Percentiles rank a stretch among this genome's conserved stretches.
phyloP scores from a whole-genome alignment of 1,140 invertebrate species.

The Drosophila willistoni region DNA sequence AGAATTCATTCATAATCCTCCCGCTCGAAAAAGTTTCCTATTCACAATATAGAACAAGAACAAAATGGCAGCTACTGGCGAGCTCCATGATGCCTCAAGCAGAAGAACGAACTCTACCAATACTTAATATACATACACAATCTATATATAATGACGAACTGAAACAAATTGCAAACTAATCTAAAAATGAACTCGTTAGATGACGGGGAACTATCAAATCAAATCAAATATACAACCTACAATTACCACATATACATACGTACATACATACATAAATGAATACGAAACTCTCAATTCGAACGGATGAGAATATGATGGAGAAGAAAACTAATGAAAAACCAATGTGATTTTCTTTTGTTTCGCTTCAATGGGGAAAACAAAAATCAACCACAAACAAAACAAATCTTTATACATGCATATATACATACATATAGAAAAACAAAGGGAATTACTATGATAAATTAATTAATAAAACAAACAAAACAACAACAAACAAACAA shows the following conservation, averaged over 20 bases:
- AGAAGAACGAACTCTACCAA: constrained; percentile 15
- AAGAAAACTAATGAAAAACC: constrained; percentile 35
- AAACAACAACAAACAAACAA: constrained; percentile 68
- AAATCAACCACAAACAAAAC: constrained; percentile 43
- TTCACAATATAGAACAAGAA: neutral
- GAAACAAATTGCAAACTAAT: constrained; percentile 15
- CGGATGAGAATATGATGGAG: constrained; percentile 24
- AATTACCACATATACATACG: neutral
- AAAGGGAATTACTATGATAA: constrained; percentile 74
- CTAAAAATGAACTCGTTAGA: neutral
- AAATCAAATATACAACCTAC: constrained; percentile 14
- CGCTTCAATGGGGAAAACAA: constrained; percentile 61
- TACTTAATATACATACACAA: constrained; percentile 3
- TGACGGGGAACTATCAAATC: constrained; percentile 18
- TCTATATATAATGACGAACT: constrained; percentile 16
- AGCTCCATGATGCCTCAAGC: constrained; percentile 12
- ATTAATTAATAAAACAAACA: constrained; percentile 64
- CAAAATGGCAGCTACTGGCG: constrained; percentile 1
- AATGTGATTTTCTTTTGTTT: constrained; percentile 73
- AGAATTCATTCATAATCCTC: constrained; percentile 48
- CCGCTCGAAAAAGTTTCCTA: constrained; percentile 21
- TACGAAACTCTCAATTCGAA: constrained; percentile 34
- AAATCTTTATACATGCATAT: constrained; percentile 65
- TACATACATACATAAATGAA: neutral
- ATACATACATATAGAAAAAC: constrained; percentile 56